Evolutionary conservation across 2,888 invertebrate genomes (phyloP).

Genomic region (Strigamia crassipes): DNA sequence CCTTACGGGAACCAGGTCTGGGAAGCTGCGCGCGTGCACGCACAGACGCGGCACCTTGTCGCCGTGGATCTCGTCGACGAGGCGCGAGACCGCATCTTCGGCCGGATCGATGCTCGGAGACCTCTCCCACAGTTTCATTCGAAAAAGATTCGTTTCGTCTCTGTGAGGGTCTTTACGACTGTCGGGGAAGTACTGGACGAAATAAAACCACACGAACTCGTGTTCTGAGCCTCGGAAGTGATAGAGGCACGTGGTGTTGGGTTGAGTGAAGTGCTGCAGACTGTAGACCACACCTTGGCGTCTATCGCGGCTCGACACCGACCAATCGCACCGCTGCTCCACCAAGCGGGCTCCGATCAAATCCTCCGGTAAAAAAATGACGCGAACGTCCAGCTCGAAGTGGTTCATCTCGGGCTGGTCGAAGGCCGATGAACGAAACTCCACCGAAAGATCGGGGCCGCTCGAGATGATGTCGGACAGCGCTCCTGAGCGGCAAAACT

Average conservation of each 20-base stretch:
- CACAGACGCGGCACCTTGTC: constrained; percentile 51
- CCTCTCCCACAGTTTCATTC: constrained; percentile 46
- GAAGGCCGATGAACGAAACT: constrained; percentile 79
- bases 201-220: constrained; percentile 81
- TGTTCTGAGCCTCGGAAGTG: constrained; percentile 73
- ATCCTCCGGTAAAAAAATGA: constrained; percentile 70
- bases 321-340: constrained; percentile 68
- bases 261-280: constrained; percentile 76
- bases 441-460: constrained; percentile 75
- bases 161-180: constrained; percentile 46
- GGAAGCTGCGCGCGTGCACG: constrained; percentile 53
- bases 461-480: constrained; percentile 79
- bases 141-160: constrained; percentile 47
- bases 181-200: constrained; percentile 74
- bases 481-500: constrained; percentile 80
- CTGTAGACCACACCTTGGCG: constrained; percentile 74
- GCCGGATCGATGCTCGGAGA: constrained; percentile 14
- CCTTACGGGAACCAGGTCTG: constrained; percentile 52
- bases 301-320: constrained; percentile 74
- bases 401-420: constrained; percentile 81
- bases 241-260: constrained; percentile 81
- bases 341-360: constrained; percentile 53
- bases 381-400: constrained; percentile 80
- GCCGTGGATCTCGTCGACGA: constrained; percentile 46
- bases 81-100: background rate